A percentile compares a stretch with the other conserved stretches of the same genome.
phyloP scores from a whole-genome alignment of 2,797 vertebrate species.

The Helostoma temminkii region DNA sequence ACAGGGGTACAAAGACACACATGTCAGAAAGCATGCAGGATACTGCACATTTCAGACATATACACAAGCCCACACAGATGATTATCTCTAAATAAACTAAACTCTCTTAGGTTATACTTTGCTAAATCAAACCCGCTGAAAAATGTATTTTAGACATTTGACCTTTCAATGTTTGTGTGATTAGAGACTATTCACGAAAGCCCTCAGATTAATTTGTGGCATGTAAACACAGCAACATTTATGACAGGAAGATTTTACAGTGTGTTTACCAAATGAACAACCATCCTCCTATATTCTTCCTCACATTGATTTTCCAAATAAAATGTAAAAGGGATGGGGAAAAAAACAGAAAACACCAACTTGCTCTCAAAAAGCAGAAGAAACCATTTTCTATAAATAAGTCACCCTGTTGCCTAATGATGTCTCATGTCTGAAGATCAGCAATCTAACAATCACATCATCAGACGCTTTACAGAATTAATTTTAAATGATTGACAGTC shows the following conservation, averaged over 20 bases:
- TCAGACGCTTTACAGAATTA: slow-evolving; percentile 77
- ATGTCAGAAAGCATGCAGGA: slow-evolving; percentile 19
- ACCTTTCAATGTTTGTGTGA: background rate
- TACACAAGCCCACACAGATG: slow-evolving; percentile 16
- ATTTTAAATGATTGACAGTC: slow-evolving; percentile 87
- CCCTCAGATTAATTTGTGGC: background rate
- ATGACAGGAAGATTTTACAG: background rate
- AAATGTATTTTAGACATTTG: slow-evolving; percentile 6
- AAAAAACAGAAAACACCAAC: slow-evolving; percentile 26
- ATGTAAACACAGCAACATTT: background rate
- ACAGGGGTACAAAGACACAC: slow-evolving; percentile 32
- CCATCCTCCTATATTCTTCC: slow-evolving; percentile 19
- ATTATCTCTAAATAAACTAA: slow-evolving; percentile 14
- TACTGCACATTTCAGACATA: slow-evolving; percentile 14
- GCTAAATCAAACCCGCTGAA: background rate
- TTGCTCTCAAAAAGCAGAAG: slow-evolving; percentile 16
- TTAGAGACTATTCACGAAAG: background rate
- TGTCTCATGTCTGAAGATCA: slow-evolving; percentile 57
- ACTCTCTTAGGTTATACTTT: background rate
- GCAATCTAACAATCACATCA: slow-evolving; percentile 77
- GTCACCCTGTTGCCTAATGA: slow-evolving; percentile 67
- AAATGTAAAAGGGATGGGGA: slow-evolving; percentile 21
- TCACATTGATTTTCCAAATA: slow-evolving; percentile 46
- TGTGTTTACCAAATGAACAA: slow-evolving; percentile 23
- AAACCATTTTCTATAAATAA: slow-evolving; percentile 52